Conservation (phyloP, 2,797 vertebrate species). For the Cossypha heuglini region DNA sequence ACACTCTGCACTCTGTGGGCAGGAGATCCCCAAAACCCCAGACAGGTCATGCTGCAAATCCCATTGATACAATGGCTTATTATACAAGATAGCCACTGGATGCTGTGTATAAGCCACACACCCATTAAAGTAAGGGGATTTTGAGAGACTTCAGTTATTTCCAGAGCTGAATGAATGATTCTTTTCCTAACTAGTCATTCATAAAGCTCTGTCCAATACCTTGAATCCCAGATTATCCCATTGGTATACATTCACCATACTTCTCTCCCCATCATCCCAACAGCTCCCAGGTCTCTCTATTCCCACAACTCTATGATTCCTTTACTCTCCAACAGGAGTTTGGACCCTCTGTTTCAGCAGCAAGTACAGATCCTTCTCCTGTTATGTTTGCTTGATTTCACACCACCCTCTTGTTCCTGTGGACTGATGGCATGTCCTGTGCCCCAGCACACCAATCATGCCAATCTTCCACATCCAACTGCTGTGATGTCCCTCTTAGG, state of each 20-base stretch:
- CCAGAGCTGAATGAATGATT: not conserved
- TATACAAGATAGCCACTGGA: not conserved
- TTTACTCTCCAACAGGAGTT: not conserved
- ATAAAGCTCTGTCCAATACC: not conserved
- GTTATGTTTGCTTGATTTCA: not conserved
- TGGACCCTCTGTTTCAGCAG: not conserved
- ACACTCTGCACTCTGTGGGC: rapidly evolving
- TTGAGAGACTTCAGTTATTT: not conserved
- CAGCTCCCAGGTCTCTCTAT: not conserved
- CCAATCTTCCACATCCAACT: not conserved
- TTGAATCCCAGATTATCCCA: not conserved
- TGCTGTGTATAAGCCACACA: not conserved
- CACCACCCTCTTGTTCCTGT: not conserved
- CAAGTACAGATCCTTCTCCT: not conserved
- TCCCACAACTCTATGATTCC: not conserved
- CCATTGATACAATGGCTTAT: rapidly evolving
- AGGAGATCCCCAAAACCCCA: not conserved
- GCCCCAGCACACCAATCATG: not conserved
- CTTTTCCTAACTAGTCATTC: not conserved
- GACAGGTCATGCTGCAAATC: not conserved
- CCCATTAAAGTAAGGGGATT: not conserved
- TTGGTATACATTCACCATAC: not conserved
- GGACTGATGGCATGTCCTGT: not conserved
- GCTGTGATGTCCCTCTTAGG: not conserved
- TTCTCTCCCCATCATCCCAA: not conserved